phyloP scores from a whole-genome alignment of 2,113 vertebrate species.

The Coptodon rendalli region DNA sequence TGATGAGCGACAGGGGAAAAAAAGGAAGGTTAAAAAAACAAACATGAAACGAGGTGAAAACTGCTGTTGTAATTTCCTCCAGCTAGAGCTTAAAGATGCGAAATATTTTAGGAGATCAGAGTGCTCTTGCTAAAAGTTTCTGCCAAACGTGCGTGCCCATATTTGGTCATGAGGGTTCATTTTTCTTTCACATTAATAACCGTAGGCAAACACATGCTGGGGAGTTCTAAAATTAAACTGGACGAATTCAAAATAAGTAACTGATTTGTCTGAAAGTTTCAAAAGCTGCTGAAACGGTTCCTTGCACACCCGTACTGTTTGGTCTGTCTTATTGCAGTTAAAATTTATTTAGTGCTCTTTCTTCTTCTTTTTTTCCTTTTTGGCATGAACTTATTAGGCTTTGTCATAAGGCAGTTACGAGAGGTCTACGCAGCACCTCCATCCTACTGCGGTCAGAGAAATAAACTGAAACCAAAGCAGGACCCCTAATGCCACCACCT shows the following conservation, averaged over 20 bases:
- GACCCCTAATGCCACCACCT: not conserved
- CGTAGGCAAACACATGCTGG: not conserved
- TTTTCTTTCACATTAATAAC: not conserved
- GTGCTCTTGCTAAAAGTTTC: not conserved
- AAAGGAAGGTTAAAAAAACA: not conserved
- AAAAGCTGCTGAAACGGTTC: not conserved
- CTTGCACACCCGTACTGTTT: not conserved
- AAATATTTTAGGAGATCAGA: not conserved
- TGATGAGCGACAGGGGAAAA: not conserved
- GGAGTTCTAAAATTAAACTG: not conserved
- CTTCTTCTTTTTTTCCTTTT: not conserved
- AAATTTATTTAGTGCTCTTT: not conserved
- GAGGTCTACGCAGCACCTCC: not conserved
- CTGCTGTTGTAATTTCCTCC: not conserved
- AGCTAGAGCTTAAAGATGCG: not conserved
- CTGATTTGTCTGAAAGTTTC: not conserved
- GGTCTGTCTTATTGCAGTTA: not conserved
- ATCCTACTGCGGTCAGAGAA: not conserved
- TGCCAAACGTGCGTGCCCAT: not conserved
- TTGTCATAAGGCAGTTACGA: not conserved
- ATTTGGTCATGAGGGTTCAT: not conserved
- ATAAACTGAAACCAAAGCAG: slow-evolving; percentile 14
- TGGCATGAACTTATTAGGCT: not conserved
- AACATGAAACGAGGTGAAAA: not conserved
- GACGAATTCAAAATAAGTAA: not conserved